Percentiles rank a stretch among this genome's conserved stretches.
Conservation (phyloP, 2,113 vertebrate genomes). For the Sphaerodactylus townsendi region DNA sequence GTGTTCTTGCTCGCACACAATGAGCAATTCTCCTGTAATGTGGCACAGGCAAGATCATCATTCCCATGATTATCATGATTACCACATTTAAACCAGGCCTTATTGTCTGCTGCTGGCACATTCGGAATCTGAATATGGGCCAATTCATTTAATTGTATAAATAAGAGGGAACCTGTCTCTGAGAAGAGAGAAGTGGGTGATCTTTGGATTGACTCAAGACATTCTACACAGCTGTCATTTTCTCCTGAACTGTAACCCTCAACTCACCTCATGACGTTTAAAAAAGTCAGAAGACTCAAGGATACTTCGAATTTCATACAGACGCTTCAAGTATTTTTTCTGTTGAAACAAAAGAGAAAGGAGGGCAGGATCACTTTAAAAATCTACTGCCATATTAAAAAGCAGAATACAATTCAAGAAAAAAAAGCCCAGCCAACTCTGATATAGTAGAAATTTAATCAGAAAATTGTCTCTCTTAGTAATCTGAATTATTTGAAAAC, state of each 20-base stretch:
- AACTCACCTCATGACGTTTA: constrained; percentile 89
- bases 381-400: neutral
- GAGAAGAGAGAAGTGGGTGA: neutral
- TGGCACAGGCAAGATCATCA: too few relatives aligned
- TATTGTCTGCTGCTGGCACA: neutral
- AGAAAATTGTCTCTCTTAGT: neutral
- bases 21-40: too few relatives aligned
- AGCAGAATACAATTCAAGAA: neutral
- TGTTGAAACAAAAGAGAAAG: constrained; percentile 54
- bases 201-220: neutral
- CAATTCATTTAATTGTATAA: neutral
- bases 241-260: neutral
- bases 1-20: neutral
- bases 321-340: constrained; percentile 88
- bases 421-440: neutral
- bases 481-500: neutral
- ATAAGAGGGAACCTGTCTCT: neutral
- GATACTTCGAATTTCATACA: constrained; percentile 86
- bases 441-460: too few relatives aligned
- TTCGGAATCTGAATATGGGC: neutral
- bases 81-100: too few relatives aligned
- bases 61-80: too few relatives aligned
- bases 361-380: constrained; percentile 1
- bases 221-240: neutral
- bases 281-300: constrained; percentile 93